A percentile compares a stretch with the other conserved stretches of the same genome.
Conservation (phyloP, 2,888 invertebrate genomes). For the Tenthredo notha region DNA sequence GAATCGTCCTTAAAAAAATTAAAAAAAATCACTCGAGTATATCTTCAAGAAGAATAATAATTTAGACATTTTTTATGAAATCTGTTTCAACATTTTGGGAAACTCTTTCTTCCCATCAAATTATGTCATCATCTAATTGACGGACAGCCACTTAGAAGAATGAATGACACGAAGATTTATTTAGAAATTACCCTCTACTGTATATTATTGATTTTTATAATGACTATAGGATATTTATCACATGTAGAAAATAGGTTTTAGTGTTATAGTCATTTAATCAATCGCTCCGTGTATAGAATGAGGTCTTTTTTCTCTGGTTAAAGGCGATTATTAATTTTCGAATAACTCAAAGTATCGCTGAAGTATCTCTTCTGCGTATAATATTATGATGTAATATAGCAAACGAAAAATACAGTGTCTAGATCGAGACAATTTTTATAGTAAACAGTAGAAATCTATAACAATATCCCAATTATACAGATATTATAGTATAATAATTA, state of each 20-base stretch:
- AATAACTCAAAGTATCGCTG: background rate
- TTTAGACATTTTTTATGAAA: background rate
- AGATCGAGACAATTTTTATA: background rate
- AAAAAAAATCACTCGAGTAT: background rate
- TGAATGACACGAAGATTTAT: background rate
- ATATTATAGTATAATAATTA: background rate
- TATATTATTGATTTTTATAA: background rate
- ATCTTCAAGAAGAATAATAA: background rate
- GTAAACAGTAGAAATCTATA: conserved; percentile 8
- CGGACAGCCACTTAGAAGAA: background rate
- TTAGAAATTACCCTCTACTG: background rate
- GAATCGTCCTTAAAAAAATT: background rate
- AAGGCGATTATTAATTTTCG: background rate
- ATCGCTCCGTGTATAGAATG: background rate
- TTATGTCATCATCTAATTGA: background rate
- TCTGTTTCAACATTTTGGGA: background rate
- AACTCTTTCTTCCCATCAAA: background rate
- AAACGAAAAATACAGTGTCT: background rate
- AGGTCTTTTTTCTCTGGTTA: background rate
- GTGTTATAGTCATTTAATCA: background rate
- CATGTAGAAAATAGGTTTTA: background rate
- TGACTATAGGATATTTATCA: background rate
- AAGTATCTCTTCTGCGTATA: background rate
- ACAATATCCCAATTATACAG: background rate
- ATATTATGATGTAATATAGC: background rate